Evolutionary conservation across 2,888 invertebrate species (phyloP).

Genomic region (Cynaeus angustus): DNA sequence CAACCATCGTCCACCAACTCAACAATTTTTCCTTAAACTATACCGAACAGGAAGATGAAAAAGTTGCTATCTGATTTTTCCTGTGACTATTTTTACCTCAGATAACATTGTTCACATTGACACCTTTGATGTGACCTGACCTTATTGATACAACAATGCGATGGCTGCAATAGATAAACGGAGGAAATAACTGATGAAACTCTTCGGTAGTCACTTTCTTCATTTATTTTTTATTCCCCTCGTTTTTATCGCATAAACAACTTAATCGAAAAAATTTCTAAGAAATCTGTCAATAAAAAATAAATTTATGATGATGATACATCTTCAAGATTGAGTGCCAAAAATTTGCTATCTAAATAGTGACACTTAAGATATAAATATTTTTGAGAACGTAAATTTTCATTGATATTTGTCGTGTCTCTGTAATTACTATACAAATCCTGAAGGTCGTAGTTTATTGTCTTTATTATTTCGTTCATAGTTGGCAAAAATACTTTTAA

Average conservation of each 20-base stretch:
- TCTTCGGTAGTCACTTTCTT: neutral
- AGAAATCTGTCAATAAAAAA: no score
- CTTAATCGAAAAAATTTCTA: no score
- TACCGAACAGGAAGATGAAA: neutral
- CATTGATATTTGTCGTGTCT: neutral
- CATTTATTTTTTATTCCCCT: no score
- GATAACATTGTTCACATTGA: constrained; percentile 13
- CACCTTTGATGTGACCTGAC: constrained; percentile 15
- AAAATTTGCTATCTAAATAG: neutral
- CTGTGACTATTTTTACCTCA: neutral
- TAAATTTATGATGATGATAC: no score
- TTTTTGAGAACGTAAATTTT: neutral
- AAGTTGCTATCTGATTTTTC: constrained; percentile 4
- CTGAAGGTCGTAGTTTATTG: neutral
- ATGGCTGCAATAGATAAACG: constrained; percentile 4
- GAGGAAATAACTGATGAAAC: neutral
- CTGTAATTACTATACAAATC: no score
- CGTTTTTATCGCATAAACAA: no score
- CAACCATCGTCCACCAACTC: neutral
- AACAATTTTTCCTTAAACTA: neutral
- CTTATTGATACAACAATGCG: constrained; percentile 15
- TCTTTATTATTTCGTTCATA: neutral
- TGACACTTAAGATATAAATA: neutral
- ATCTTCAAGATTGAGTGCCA: neutral
- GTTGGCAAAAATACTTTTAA: neutral